phyloP scores from a whole-genome alignment of 2,113 vertebrate species.

The Forbesichthys agassizii region DNA sequence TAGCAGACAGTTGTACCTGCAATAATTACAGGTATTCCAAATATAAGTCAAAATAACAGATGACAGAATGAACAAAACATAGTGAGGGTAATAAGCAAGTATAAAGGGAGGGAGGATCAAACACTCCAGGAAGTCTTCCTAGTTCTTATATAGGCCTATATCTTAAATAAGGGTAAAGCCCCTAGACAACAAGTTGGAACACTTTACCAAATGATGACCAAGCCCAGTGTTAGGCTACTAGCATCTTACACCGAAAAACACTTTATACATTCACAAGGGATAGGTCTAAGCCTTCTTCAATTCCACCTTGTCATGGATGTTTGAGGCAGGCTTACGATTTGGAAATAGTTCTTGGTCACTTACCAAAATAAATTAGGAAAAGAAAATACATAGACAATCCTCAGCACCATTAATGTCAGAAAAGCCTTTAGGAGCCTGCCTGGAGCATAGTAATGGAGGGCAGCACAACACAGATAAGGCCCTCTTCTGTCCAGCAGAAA shows the following conservation, averaged over 20 bases:
- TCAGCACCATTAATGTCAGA: conserved; percentile 33
- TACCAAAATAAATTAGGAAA: neutral
- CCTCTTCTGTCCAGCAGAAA: conserved; percentile 49
- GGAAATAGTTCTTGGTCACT: neutral
- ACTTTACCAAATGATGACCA: conserved; percentile 16
- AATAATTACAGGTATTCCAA: conserved; percentile 50
- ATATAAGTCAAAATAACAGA: conserved; percentile 49
- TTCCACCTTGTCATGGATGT: neutral
- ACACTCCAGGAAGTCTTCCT: conserved; percentile 31
- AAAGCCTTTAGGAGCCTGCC: conserved; percentile 37
- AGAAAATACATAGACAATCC: conserved; percentile 21
- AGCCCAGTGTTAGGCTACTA: neutral
- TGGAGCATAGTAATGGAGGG: conserved; percentile 39
- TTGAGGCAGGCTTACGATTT: neutral
- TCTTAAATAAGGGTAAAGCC: conserved; percentile 30
- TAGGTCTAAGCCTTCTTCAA: too few species aligned
- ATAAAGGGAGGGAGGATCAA: conserved; percentile 46
- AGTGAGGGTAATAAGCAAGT: conserved; percentile 17
- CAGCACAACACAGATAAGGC: conserved; percentile 56
- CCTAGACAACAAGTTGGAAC: conserved; percentile 46
- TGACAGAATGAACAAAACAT: conserved; percentile 43
- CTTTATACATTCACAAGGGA: neutral
- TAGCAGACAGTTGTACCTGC: conserved; percentile 37
- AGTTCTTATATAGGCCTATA: neutral
- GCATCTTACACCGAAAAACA: neutral